phyloP scores from a whole-genome alignment of 2,888 invertebrate genomes.

The Parnassius smintheus region DNA sequence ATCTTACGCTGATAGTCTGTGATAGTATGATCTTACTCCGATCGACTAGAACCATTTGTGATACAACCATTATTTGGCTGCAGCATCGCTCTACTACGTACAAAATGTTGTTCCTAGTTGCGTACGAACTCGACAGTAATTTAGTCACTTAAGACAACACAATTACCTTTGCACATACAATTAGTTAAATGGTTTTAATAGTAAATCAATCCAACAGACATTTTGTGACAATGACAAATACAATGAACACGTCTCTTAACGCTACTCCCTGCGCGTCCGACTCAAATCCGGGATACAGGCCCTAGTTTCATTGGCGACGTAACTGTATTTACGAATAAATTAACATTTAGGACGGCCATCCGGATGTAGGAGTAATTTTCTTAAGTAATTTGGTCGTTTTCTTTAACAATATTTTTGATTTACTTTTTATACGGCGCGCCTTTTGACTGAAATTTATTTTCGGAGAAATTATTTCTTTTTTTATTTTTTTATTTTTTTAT shows the following conservation, averaged over 20 bases:
- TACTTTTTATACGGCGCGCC: neutral
- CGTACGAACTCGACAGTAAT: no score
- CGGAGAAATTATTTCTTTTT: no score
- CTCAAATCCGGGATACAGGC: slow-evolving; percentile 1
- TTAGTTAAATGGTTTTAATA: neutral
- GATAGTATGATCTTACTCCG: no score
- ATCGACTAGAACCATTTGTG: no score
- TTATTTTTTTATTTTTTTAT: no score
- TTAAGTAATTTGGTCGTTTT: slow-evolving; percentile 23
- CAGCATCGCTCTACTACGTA: no score
- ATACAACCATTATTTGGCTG: no score
- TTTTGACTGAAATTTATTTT: no score
- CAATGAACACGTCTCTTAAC: slow-evolving; percentile 12
- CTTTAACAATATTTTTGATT: slow-evolving; percentile 20
- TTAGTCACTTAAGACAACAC: no score
- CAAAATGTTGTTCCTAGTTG: no score
- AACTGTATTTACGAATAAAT: slow-evolving; percentile 21
- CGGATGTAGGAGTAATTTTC: neutral
- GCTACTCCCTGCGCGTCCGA: slow-evolving; percentile 4
- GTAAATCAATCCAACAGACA: slow-evolving; percentile 10
- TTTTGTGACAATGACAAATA: slow-evolving; percentile 23
- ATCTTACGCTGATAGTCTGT: no score
- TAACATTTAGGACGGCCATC: slow-evolving; percentile 21
- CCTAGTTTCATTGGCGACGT: slow-evolving; percentile 9
- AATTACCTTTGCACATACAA: neutral